A percentile compares a stretch with the other conserved stretches of the same genome.
These are phyloP conservation scores for Panonychus citri DNA, from an alignment of 1,140 invertebrate species.

Conservation along the genomic window DNA sequence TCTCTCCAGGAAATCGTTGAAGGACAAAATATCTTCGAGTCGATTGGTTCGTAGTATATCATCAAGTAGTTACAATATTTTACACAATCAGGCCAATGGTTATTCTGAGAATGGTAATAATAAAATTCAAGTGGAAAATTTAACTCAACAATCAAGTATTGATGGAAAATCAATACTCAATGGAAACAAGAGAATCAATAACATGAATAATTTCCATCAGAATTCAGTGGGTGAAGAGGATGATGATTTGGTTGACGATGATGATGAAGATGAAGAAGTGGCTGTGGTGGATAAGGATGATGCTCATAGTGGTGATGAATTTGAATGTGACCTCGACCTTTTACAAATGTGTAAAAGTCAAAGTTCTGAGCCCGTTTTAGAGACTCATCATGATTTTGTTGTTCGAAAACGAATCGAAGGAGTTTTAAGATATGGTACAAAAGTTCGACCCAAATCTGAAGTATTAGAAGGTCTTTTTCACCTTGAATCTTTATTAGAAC, in stretches of 20 bases:
- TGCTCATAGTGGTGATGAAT: neutral
- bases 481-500: neutral
- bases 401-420: conserved; percentile 10
- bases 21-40: conserved; percentile 12
- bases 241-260: conserved; percentile 10
- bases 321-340: neutral
- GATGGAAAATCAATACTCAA: neutral
- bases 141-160: neutral
- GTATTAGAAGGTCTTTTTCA: neutral
- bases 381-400: conserved; percentile 5
- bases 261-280: conserved; percentile 14
- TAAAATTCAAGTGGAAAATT: neutral
- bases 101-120: neutral
- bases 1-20: conserved; percentile 8
- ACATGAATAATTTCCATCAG: neutral
- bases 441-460: conserved; percentile 2
- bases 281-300: conserved; percentile 10
- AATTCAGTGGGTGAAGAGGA: conserved; percentile 11
- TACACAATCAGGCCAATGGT: conserved; percentile 6
- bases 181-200: neutral
- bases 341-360: conserved; percentile 14
- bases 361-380: conserved; percentile 17
- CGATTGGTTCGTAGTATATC: conserved; percentile 16
- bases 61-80: conserved; percentile 15
- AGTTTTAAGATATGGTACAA: conserved; percentile 9